Conservation (phyloP, 1,140 invertebrate genomes). For the Probaryconus sp. region DNA sequence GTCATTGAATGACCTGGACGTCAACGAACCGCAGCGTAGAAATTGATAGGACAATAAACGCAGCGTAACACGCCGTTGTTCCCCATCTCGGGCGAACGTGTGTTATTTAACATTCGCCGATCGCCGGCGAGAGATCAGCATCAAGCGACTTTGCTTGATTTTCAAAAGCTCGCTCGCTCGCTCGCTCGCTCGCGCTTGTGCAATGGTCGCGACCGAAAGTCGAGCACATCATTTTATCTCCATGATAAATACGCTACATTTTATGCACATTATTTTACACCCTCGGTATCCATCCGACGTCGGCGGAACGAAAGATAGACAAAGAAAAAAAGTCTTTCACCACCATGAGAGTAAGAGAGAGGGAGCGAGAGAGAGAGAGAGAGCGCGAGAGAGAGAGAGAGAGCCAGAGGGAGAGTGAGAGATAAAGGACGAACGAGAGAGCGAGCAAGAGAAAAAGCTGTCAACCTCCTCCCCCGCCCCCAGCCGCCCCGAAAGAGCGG, state of each 20-base stretch:
- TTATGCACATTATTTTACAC: conserved; percentile 77
- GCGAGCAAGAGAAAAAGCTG: conserved; percentile 40
- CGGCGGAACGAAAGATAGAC: too few species aligned
- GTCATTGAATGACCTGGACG: too few species aligned
- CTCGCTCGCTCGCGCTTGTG: conserved; percentile 54
- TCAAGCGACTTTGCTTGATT: too few species aligned
- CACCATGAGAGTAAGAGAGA: conserved; percentile 38
- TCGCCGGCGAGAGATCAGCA: too few species aligned
- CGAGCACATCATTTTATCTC: conserved; percentile 77
- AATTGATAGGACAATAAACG: too few species aligned
- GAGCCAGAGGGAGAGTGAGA: conserved; percentile 3
- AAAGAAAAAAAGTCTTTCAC: too few species aligned
- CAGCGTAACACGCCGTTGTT: too few species aligned
- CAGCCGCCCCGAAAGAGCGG: too few species aligned
- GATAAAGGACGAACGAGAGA: neutral
- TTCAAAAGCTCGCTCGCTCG: neutral
- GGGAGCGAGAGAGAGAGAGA: conserved; percentile 2
- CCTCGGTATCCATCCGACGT: conserved; percentile 49
- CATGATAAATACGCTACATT: conserved; percentile 78
- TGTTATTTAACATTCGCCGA: too few species aligned
- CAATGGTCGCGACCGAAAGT: conserved; percentile 70
- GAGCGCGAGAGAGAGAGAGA: conserved; percentile 24
- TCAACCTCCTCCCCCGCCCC: conserved; percentile 37
- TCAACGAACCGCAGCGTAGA: too few species aligned
- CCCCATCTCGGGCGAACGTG: too few species aligned